These are phyloP conservation scores for Rallus limicola DNA, from an alignment of 2,113 vertebrate genomes.

Conservation along the genomic window DNA sequence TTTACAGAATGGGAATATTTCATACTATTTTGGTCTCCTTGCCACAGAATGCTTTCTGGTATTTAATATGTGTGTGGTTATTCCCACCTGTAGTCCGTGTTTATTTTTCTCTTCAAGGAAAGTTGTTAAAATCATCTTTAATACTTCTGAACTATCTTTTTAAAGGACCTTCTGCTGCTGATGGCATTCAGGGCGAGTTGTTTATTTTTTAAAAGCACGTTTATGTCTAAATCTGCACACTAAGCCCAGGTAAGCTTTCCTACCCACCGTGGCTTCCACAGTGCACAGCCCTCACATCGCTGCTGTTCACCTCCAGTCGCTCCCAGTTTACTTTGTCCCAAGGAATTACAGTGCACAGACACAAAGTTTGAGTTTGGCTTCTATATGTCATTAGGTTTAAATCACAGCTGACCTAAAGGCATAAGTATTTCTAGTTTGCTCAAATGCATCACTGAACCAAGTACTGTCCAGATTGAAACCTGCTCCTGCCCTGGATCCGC, in stretches of 20 bases:
- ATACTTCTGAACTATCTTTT: neutral
- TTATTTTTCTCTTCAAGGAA: neutral
- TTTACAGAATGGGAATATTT: neutral
- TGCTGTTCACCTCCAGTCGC: neutral
- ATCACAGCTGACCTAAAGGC: neutral
- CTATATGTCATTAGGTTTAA: neutral
- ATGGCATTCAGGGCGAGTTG: neutral
- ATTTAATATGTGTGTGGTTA: neutral
- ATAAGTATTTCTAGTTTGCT: slow-evolving; percentile 24
- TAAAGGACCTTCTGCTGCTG: neutral
- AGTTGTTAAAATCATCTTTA: neutral
- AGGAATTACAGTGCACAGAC: neutral
- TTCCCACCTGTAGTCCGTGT: slow-evolving; percentile 25
- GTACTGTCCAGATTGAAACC: neutral
- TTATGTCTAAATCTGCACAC: neutral
- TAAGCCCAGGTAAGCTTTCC: neutral
- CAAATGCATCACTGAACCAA: neutral
- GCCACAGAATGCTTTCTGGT: neutral
- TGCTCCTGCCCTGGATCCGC: neutral
- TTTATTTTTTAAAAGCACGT: neutral
- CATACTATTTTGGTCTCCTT: neutral
- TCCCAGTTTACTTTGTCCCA: neutral
- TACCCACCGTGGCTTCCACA: neutral
- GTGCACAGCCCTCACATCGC: fast-evolving
- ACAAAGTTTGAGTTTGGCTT: neutral